A percentile compares a stretch with the other conserved stretches of the same genome.
These are phyloP conservation scores for Gavia stellata DNA, from an alignment of 2,113 vertebrate species.

Conservation along the genomic window DNA sequence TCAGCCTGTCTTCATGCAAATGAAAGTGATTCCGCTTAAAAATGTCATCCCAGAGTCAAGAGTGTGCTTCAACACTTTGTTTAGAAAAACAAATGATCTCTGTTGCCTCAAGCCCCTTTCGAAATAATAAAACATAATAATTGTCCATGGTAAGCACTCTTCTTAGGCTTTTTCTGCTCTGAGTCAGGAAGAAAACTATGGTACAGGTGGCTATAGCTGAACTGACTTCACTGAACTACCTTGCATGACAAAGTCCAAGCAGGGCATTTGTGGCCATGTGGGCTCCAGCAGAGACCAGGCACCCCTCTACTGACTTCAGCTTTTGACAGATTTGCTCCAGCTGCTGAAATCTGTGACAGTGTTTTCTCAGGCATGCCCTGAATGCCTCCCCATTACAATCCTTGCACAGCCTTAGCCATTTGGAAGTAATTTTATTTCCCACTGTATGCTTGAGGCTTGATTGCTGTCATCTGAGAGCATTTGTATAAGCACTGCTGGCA, in stretches of 20 bases:
- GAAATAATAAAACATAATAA: background rate
- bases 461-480: background rate
- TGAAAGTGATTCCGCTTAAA: background rate
- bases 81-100: background rate
- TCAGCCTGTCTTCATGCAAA: background rate
- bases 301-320: background rate
- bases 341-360: background rate
- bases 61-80: background rate
- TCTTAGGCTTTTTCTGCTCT: background rate
- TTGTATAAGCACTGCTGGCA: background rate
- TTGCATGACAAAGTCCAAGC: background rate
- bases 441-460: background rate
- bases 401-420: background rate
- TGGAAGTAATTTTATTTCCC: constrained; percentile 1
- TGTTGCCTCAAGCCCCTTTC: background rate
- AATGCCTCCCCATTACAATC: background rate
- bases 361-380: background rate
- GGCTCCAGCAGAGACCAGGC: background rate
- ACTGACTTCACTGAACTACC: background rate
- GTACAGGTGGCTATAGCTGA: background rate
- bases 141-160: background rate
- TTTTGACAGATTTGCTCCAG: background rate
- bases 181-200: background rate
- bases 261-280: fast-evolving
- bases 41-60: background rate